These are phyloP conservation scores for Drosophila acutilabella DNA, from an alignment of 2,888 invertebrate species.

Conservation along the genomic window DNA sequence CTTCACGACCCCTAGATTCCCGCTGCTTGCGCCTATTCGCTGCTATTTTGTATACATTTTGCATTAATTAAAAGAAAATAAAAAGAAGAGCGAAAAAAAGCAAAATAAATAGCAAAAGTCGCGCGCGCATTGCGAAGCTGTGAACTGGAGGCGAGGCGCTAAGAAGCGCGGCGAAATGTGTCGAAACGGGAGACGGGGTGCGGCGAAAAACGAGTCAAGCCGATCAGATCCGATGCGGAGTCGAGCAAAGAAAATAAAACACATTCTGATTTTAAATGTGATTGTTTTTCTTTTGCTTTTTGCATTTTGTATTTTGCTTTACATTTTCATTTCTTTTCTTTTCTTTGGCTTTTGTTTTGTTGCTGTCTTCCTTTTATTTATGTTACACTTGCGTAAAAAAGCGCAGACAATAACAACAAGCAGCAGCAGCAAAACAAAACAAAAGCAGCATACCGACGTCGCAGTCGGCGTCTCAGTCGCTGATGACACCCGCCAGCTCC, in stretches of 20 bases:
- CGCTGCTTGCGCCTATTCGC: slow-evolving; percentile 59
- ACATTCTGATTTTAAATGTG: slow-evolving; percentile 78
- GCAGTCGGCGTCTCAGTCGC: slow-evolving; percentile 6
- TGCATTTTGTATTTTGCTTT: slow-evolving; percentile 2
- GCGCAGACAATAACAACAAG: slow-evolving; percentile 39
- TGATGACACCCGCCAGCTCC: slow-evolving; percentile 20
- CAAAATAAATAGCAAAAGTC: slow-evolving; percentile 72
- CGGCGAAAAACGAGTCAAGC: slow-evolving; percentile 22
- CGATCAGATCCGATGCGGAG: slow-evolving; percentile 22
- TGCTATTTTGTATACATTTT: slow-evolving; percentile 78
- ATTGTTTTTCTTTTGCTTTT: slow-evolving; percentile 58
- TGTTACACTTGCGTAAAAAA: slow-evolving; percentile 47
- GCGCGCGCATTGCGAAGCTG: slow-evolving; percentile 52
- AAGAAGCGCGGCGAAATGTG: slow-evolving; percentile 15
- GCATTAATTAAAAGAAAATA: slow-evolving; percentile 80
- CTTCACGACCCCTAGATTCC: slow-evolving; percentile 40
- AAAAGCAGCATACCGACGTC: slow-evolving; percentile 32
- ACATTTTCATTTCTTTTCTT: slow-evolving; percentile 27
- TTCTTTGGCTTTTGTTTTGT: slow-evolving; percentile 40
- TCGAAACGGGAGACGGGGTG: slow-evolving; percentile 1
- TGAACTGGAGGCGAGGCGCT: slow-evolving; percentile 26
- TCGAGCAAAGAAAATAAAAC: slow-evolving; percentile 37
- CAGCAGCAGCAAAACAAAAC: slow-evolving; percentile 38
- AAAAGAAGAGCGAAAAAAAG: slow-evolving; percentile 47
- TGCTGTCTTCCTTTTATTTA: slow-evolving; percentile 34